Percentiles rank a stretch among this genome's conserved stretches.
Evolutionary conservation across 2,888 invertebrate species (phyloP).

Genomic region (Rutpela maculata): DNA sequence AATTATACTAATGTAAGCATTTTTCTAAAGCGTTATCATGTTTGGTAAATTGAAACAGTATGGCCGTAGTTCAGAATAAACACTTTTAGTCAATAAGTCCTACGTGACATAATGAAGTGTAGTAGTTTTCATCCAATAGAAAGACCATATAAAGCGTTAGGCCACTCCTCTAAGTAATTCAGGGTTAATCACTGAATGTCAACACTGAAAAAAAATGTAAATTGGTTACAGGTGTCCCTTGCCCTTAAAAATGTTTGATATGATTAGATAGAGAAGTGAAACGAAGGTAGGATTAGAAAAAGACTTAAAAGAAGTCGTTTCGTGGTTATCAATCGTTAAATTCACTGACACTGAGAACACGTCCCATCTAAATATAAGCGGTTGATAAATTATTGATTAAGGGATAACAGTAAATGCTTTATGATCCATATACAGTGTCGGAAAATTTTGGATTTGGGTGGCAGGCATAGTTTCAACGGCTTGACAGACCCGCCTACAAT

Average conservation of each 20-base stretch:
- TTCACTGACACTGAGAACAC: no score
- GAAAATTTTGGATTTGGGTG: no score
- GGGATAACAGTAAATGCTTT: no score
- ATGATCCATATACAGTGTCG: no score
- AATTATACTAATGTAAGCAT: neutral
- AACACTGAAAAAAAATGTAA: neutral
- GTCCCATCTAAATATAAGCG: no score
- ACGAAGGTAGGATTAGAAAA: neutral
- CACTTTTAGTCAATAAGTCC: constrained; percentile 14
- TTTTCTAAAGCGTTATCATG: neutral
- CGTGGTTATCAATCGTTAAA: neutral
- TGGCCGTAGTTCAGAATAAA: constrained; percentile 21
- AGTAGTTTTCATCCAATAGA: constrained; percentile 20
- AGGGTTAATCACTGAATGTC: constrained; percentile 17
- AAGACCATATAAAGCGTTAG: neutral
- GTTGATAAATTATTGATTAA: no score
- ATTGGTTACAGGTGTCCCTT: constrained; percentile 17
- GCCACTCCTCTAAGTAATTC: constrained; percentile 24
- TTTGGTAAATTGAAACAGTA: constrained; percentile 14
- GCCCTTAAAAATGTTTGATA: neutral
- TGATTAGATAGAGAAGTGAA: neutral
- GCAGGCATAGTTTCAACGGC: no score
- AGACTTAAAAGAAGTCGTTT: neutral
- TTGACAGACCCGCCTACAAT: no score
- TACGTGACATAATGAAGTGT: constrained; percentile 12